A percentile compares a stretch with the other conserved stretches of the same genome.
These are phyloP conservation scores for Crocidura indochinensis DNA, from an alignment of 2,797 vertebrate genomes.

Conservation along the genomic window DNA sequence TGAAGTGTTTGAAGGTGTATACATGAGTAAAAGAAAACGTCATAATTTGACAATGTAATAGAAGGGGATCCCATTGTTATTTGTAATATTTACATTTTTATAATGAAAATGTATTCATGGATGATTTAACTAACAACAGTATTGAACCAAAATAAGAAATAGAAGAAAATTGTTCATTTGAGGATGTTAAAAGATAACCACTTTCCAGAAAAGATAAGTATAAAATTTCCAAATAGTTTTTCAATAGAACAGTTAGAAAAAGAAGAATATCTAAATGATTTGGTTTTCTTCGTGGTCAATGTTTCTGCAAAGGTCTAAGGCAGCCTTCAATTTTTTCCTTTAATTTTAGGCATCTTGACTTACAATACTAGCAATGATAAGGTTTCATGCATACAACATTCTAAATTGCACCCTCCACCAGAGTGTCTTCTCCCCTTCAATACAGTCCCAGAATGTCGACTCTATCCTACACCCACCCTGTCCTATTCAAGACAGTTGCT, in stretches of 20 bases:
- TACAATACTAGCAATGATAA: no score
- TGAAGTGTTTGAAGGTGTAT: not conserved
- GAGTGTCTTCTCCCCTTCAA: no score
- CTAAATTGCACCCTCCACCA: no score
- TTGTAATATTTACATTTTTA: slow-evolving; percentile 51
- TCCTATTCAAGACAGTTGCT: no score
- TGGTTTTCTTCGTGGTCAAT: slow-evolving; percentile 24
- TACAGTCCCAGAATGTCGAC: no score
- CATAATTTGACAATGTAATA: slow-evolving; percentile 27
- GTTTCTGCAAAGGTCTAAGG: slow-evolving; percentile 28
- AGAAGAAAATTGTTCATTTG: slow-evolving; percentile 15
- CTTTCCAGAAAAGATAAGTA: not conserved
- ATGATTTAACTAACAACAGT: not conserved
- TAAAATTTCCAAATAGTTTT: slow-evolving; percentile 30
- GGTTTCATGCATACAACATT: no score
- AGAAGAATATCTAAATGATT: not conserved
- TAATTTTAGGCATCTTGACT: no score
- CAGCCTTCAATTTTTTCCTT: no score
- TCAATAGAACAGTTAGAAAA: not conserved
- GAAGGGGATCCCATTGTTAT: not conserved
- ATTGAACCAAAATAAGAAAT: slow-evolving; percentile 45
- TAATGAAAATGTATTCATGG: slow-evolving; percentile 27
- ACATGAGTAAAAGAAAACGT: not conserved
- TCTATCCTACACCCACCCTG: no score
- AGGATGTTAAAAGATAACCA: not conserved